Base-by-base conservation (phyloP, 2,888 invertebrate species). In the Lagria hirta region DNA sequence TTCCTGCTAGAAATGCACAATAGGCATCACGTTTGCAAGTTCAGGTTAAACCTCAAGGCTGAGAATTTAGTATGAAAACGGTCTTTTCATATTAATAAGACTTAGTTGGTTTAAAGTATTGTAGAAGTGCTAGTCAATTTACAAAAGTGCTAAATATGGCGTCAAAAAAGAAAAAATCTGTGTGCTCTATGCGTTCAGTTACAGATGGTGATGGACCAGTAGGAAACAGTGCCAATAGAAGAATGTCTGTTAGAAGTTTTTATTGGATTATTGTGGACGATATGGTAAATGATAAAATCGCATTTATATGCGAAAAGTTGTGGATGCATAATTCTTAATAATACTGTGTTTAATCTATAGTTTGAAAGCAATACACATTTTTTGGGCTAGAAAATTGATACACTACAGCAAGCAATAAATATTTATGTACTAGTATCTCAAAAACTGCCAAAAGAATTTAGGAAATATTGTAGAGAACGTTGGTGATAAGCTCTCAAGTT, bases 231-330 rank as follows among this genome's bases (percentile, higher is more conserved):
- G 60, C 58, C 23, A n/a, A n/a, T n/a, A 52, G 66, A 41, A 54
- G 65, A 47, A 60, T 65, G 60, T 64, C 65, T 13, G 61, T 66
- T 23, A 51, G 62, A 36, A 65, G 62, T 40, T 66, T 65, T 42
- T 63, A 66, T 42, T 65, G 65, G 65, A 57, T 60, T 7, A 2
- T 38, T 10, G 29, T 36, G 13, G 43, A 43, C 22, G 16, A 35
- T 10, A 38, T 33, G 44, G 44, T 44, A 43, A 43, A 37, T 23
- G 10, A 23, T n/a, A n/a, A n/a, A n/a, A n/a, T n/a, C n/a, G n/a
- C n/a, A n/a, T n/a, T n/a, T n/a, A n/a, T n/a, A n/a, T n/a, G n/a
- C n/a, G n/a, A n/a, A n/a, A n/a, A n/a, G n/a, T n/a, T n/a, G n/a
- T n/a, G n/a, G n/a, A n/a, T n/a, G n/a, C n/a, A n/a, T n/a, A n/a